A percentile compares a stretch with the other conserved stretches of the same genome.
Evolutionary conservation across 2,113 vertebrate genomes (phyloP).

Genomic region (Oreochromis aureus): DNA sequence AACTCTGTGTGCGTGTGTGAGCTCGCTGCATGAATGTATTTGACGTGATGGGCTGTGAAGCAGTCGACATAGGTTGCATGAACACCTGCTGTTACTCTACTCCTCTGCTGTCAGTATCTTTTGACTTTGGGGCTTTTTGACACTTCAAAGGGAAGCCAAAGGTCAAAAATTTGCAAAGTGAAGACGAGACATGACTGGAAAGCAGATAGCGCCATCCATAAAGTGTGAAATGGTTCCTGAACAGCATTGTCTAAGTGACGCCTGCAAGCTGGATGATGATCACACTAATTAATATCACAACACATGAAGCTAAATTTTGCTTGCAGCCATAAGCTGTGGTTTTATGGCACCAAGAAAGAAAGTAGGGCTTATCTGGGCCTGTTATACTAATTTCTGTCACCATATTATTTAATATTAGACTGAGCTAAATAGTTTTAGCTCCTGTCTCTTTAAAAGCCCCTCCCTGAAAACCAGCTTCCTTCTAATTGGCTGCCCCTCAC

Average conservation of each 20-base stretch:
- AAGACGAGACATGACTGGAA: neutral
- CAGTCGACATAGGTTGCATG: constrained; percentile 33
- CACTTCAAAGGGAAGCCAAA: neutral
- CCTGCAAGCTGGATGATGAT: neutral
- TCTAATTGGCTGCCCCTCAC: neutral
- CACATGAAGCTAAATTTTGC: neutral
- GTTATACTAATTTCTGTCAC: neutral
- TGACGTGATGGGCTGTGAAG: constrained; percentile 36
- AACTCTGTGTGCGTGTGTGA: neutral
- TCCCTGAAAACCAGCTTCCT: neutral
- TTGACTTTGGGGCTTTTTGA: neutral
- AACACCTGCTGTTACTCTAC: neutral
- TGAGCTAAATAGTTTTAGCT: neutral
- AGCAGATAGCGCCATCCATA: neutral
- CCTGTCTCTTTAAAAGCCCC: neutral
- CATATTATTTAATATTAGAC: neutral
- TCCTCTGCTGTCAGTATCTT: neutral
- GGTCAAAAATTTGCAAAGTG: neutral
- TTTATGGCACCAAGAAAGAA: neutral
- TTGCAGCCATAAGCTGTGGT: neutral
- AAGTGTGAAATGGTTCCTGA: neutral
- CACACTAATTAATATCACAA: neutral
- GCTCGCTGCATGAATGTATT: neutral
- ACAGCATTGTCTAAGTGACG: neutral
- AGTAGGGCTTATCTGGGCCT: neutral